A percentile compares a stretch with the other conserved stretches of the same genome.
phyloP scores from a whole-genome alignment of 2,797 vertebrate species.

The Glossophaga mutica region DNA sequence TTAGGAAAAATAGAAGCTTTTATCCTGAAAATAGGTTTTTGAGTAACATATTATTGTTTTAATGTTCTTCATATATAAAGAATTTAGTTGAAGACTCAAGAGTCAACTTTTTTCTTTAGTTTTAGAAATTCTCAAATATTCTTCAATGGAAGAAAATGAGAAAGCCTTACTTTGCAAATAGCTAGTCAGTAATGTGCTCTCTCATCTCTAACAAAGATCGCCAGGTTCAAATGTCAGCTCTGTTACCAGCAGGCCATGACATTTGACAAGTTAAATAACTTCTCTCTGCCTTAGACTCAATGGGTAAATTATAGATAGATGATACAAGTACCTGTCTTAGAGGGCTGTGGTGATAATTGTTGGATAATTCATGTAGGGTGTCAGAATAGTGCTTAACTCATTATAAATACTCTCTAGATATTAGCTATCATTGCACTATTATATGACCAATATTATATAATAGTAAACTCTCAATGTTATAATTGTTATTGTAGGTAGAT shows the following conservation, averaged over 20 bases:
- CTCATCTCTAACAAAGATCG: neutral
- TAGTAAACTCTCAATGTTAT: neutral
- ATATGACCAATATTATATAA: neutral
- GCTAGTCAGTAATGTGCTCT: neutral
- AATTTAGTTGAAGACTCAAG: constrained; percentile 40
- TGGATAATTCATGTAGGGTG: neutral
- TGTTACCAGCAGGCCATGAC: neutral
- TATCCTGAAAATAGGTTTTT: constrained; percentile 25
- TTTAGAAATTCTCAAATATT: constrained; percentile 48
- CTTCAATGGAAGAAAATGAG: neutral
- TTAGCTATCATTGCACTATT: neutral
- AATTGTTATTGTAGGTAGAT: neutral
- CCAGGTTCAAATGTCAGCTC: neutral
- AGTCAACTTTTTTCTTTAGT: constrained; percentile 16
- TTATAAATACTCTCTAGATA: neutral
- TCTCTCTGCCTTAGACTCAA: neutral
- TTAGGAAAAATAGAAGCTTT: constrained; percentile 11
- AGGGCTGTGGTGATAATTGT: neutral
- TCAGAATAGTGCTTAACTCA: neutral
- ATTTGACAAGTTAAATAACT: neutral
- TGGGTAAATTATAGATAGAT: neutral
- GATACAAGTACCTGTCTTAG: neutral
- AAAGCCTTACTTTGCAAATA: neutral
- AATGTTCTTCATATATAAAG: constrained; percentile 24
- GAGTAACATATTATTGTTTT: constrained; percentile 48